Evolutionary conservation across 2,113 vertebrate species (phyloP), one percentile per base, ranked within the genome.

Genomic region (Gallinago paraguaiae): DNA sequence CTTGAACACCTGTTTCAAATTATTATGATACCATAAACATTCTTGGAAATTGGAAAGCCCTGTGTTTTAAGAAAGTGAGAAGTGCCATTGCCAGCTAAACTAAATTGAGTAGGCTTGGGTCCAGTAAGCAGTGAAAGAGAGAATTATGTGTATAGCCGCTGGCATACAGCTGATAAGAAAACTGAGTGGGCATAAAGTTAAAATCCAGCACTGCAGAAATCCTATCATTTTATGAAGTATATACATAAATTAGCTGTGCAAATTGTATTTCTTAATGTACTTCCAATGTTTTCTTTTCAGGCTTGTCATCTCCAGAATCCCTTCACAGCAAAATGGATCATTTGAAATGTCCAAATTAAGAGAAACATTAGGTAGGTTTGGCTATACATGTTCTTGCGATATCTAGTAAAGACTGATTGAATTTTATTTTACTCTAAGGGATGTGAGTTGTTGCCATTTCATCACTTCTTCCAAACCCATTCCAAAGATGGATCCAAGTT

Each of bases 1-100:
- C 87, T 97, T 82, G 22, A 98, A 97, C 97, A 98, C 98, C 98
- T 98, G 98, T 85, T 98, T 97, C 96, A 94, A 94, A 97, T 98
- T 96, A 97, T 93, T 88, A 82, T 94, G 92, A 90, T 95, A 86
- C 95, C 81, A 96, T 87, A 97, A 98, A 96, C 95, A 97, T 96
- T 91, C 96, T 94, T 94, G 88, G 94, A 96, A 97, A 96, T 82
- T 96, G 93, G 95, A 96, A 96, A 97, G 61, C 75, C 48, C 72
- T 53, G 85, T 94, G 90, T 95, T 98, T 97, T 97, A 97, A 96
- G 96, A 69, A 98, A 98, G 88, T 82, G 90, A 97, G 91, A 95
- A 69, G n/a, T 70, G 31, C 80, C 93, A 92, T 3, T 68, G 96
- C 95, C 97, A 98, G 91, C 89, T 93, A 84, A 71, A 86, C 39